Evolutionary conservation across 2,113 vertebrate genomes (phyloP).

Genomic region (Malaclemys terrapin): DNA sequence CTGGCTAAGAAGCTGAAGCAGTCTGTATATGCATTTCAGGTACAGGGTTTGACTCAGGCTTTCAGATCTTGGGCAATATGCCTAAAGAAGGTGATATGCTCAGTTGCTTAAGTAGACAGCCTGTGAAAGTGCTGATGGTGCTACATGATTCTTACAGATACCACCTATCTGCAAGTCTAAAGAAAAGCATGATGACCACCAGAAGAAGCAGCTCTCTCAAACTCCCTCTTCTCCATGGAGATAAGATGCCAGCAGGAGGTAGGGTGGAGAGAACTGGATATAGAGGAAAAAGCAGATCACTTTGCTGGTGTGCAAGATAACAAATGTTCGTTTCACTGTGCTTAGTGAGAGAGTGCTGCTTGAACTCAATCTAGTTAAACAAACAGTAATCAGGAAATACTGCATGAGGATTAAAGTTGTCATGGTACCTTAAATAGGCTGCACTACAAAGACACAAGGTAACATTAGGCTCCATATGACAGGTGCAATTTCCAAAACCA

Average conservation of each 20-base stretch:
- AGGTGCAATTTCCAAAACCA: neutral
- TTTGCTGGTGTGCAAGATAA: neutral
- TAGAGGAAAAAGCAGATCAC: neutral
- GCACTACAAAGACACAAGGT: neutral
- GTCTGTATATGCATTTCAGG: neutral
- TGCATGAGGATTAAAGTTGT: neutral
- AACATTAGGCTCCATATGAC: neutral
- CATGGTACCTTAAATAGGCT: neutral
- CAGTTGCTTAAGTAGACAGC: neutral
- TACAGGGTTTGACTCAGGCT: neutral
- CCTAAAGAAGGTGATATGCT: neutral
- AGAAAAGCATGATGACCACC: neutral
- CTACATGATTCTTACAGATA: neutral
- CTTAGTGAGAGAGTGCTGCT: neutral
- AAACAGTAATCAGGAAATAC: neutral
- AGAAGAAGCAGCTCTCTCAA: neutral
- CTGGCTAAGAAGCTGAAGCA: neutral
- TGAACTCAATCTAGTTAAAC: neutral
- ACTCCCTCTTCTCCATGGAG: neutral
- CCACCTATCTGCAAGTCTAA: neutral
- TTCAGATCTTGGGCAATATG: neutral
- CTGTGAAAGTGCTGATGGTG: neutral
- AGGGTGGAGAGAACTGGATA: fast-evolving
- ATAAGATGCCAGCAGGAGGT: neutral
- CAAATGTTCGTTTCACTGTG: neutral